Conservation (phyloP, 2,113 vertebrate species). For the Spea multiplicata region DNA sequence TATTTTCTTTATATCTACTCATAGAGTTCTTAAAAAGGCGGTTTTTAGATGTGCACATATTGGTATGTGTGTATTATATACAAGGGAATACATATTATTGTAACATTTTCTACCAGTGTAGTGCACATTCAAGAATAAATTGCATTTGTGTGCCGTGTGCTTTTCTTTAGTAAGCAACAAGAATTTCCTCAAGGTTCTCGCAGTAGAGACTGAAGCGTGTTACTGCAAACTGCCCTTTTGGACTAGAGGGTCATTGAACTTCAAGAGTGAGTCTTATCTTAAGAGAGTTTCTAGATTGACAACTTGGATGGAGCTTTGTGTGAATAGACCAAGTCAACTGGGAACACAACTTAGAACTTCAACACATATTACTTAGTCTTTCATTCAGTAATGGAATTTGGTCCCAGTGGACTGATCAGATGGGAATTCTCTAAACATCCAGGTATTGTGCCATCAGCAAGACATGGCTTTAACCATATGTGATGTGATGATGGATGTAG, state of each 20-base stretch:
- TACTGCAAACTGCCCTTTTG: slow-evolving; percentile 35
- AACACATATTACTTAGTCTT: slow-evolving; percentile 32
- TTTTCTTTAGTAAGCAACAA: not conserved
- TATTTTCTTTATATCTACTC: no score
- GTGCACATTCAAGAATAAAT: not conserved
- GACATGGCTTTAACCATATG: slow-evolving; percentile 28
- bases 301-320: slow-evolving; percentile 40
- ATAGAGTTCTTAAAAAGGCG: no score
- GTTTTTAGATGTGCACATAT: no score
- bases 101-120: not conserved
- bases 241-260: slow-evolving; percentile 35
- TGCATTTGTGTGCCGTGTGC: not conserved
- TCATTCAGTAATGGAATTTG: slow-evolving; percentile 38
- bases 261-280: slow-evolving; percentile 34
- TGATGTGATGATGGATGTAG: slow-evolving; percentile 30
- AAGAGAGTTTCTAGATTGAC: slow-evolving; percentile 36
- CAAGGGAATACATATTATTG: no score
- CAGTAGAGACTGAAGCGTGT: not conserved
- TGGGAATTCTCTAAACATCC: slow-evolving; percentile 22
- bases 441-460: slow-evolving; percentile 20
- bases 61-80: no score
- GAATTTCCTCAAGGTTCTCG: no score
- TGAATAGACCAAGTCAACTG: slow-evolving; percentile 35
- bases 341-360: slow-evolving; percentile 35
- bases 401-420: slow-evolving; percentile 21